Percentiles rank a stretch among this genome's conserved stretches.
These are phyloP conservation scores for Hemaris fuciformis DNA, from an alignment of 2,888 invertebrate species.

Conservation along the genomic window DNA sequence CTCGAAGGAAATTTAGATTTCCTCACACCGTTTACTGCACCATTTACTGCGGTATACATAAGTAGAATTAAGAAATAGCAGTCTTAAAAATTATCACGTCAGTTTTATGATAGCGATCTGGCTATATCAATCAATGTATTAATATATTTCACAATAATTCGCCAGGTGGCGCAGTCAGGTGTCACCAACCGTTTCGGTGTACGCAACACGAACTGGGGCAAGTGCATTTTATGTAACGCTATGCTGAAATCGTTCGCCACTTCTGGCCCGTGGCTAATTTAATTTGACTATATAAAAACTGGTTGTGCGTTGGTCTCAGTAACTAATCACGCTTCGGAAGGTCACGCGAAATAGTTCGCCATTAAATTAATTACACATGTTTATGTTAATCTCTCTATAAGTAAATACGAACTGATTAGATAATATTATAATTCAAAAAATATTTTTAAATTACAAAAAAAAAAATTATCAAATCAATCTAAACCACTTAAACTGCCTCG, in stretches of 20 bases:
- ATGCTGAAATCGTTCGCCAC: constrained; percentile 3
- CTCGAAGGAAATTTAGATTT: no score
- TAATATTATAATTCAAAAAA: no score
- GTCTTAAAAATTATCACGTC: neutral
- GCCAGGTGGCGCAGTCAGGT: constrained; percentile 29
- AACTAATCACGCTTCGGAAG: neutral
- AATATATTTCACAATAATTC: constrained; percentile 29
- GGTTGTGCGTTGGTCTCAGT: neutral
- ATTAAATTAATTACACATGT: neutral
- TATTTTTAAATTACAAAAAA: no score
- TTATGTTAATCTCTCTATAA: neutral
- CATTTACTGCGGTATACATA: no score
- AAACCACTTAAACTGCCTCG: no score
- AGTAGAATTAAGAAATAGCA: neutral
- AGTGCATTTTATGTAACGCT: constrained; percentile 44
- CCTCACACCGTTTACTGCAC: no score
- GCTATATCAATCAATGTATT: constrained; percentile 22
- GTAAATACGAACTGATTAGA: neutral
- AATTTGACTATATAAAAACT: neutral
- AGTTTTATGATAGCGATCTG: constrained; percentile 12
- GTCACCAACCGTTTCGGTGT: constrained; percentile 29
- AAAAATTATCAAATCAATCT: no score
- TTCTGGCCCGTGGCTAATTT: neutral
- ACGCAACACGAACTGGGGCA: constrained; percentile 37
- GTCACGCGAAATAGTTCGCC: neutral